Base-by-base conservation (phyloP, 2,888 invertebrate genomes). In the Limnephilus rhombicus region DNA sequence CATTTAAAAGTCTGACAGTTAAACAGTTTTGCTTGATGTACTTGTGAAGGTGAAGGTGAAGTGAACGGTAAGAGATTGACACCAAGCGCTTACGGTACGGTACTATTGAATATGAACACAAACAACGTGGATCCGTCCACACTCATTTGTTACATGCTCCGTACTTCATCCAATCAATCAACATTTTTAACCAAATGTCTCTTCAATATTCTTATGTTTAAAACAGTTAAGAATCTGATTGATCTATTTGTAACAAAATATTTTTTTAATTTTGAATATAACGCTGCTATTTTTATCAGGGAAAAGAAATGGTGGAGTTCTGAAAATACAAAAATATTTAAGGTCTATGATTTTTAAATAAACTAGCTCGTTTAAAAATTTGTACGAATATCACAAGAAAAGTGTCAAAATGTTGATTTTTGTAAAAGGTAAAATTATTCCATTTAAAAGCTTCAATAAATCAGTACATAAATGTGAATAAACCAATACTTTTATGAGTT, bases 1-100 rank as follows among this genome's bases (percentile, higher is more conserved):
- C 91, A 91, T 90, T 89, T 91, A 85, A 89, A 81, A 90, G 91
- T 92, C 89, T 89, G 92, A 92, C 88, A 91, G 68, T 91, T 85
- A 90, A 83, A 83, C 83, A 34, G 83, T 83, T 83, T 83, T 31
- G 83, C 83, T 68, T 68, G 68, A 83, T 41, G 34, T 49, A 86
- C 49, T 86, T 49, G n/a, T 86, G 86, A 86, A 86, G 41, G n/a
- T 86, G 86, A 86, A 86, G 41, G 34, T 82, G 82, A 29, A 86
- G n/a, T 49, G 83, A 83, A 83, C 37, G 2, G 83, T 83, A 37
- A 37, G n/a, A 83, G 86, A n/a, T 85, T 29, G 41, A 86, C 86
- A 29, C 2, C 41, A 86, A 49, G 86, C 49, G 86, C 85, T 41
- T 85, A 85, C n/a, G 13, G 29, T 86, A 86, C 68, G 68, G 68